Conservation (phyloP, 35 echinoderm and acorn worm genomes). For the Chiridota heheva region DNA sequence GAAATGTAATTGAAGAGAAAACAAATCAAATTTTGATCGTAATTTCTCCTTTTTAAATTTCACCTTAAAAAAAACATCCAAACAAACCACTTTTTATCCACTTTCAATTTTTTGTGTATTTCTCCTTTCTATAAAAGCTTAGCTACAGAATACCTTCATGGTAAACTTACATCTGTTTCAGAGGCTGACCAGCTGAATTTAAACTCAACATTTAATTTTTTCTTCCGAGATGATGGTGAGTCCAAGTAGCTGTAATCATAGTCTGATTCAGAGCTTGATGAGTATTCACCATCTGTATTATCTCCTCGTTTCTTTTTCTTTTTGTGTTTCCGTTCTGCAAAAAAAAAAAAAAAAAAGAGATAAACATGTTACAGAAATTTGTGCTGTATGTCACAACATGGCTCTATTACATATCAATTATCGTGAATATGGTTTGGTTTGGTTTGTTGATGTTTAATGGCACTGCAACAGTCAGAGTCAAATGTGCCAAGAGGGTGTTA, state of each 20-base stretch:
- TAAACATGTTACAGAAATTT: background rate
- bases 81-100: too few relatives aligned
- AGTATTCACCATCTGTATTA: background rate
- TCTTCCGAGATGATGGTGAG: conserved; percentile 55
- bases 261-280: conserved; percentile 14
- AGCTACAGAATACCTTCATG: background rate
- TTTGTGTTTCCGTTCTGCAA: conserved; percentile 35
- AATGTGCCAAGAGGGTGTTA: too few relatives aligned
- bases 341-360: background rate
- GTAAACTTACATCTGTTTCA: conserved; percentile 17
- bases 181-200: conserved; percentile 70
- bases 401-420: too few relatives aligned
- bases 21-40: too few relatives aligned
- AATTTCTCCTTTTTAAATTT: too few relatives aligned
- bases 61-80: too few relatives aligned
- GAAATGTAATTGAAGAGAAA: too few relatives aligned
- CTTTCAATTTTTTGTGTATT: too few relatives aligned
- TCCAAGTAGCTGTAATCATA: conserved; percentile 51
- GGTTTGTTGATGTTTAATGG: too few relatives aligned
- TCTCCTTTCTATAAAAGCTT: too few relatives aligned
- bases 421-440: background rate
- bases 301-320: conserved; percentile 31
- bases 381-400: too few relatives aligned
- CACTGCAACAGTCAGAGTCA: too few relatives aligned
- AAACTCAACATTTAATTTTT: conserved; percentile 58